Percentiles rank a stretch among this genome's conserved stretches.
These are phyloP conservation scores for Pelodytes ibericus DNA, from an alignment of 2,797 vertebrate genomes.

Conservation along the genomic window DNA sequence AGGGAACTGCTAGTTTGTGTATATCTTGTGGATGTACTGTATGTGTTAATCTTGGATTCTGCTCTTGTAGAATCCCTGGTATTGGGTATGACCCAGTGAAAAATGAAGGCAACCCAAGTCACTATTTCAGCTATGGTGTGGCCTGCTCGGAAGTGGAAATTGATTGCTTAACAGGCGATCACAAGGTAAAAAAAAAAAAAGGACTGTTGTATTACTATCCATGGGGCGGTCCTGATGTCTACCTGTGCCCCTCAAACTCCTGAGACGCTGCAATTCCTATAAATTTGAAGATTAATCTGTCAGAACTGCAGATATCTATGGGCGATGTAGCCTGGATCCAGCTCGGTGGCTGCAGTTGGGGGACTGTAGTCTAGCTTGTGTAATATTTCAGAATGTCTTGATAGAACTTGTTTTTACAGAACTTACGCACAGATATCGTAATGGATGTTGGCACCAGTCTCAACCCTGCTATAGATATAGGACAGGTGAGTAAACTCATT, in stretches of 20 bases:
- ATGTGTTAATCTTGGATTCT: background rate
- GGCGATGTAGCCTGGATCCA: no score
- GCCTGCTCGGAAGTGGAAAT: slow-evolving; percentile 93
- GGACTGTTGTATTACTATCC: background rate
- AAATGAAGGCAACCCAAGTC: slow-evolving; percentile 82
- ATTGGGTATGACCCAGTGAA: slow-evolving; percentile 82
- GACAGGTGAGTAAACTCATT: slow-evolving; percentile 80
- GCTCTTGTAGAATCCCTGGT: slow-evolving; percentile 69
- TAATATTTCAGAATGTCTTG: no score
- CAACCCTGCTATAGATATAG: slow-evolving; percentile 95
- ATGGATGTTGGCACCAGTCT: slow-evolving; percentile 96
- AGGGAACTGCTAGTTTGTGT: no score
- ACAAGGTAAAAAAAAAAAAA: slow-evolving; percentile 79
- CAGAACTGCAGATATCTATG: no score
- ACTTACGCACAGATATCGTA: slow-evolving; percentile 88
- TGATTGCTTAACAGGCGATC: slow-evolving; percentile 92
- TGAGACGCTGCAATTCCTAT: no score
- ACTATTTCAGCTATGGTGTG: slow-evolving; percentile 88
- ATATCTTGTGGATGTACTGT: background rate
- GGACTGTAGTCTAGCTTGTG: no score
- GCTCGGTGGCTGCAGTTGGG: no score
- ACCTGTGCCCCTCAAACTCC: no score
- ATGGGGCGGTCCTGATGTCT: no score
- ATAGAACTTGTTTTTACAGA: slow-evolving; percentile 78
- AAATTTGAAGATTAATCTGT: no score